Base-by-base conservation (phyloP, 2,113 vertebrate species). In the Crotalus helleri region DNA sequence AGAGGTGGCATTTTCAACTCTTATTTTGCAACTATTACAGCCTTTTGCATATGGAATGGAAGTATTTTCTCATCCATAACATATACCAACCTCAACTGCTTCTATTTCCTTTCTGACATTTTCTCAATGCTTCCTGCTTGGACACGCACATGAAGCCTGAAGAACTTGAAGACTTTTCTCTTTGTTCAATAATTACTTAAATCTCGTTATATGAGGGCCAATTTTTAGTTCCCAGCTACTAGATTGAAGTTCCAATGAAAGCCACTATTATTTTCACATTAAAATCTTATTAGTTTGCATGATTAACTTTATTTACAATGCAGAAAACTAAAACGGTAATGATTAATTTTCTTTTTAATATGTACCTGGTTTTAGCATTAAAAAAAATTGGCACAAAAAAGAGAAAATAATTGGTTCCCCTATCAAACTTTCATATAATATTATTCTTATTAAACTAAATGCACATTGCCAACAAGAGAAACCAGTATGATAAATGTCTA, bases 221-320 rank as follows among this genome's bases (percentile, higher is more conserved):
- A 13, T 88, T 94, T 91, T 92, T 92, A 95, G 92, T 95, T 92
- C 90, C 88, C 92, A 91, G 87, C 85, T 85, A 95, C 92, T 64
- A 93, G 93, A 90, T 26, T 2, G 58, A 89, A 94, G 92, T 92
- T 94, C 89, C 94, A 91, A 93, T 85, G 92, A 95, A 96, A 94
- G 85, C 88, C 58, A 92, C 12, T 96, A 95, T 94, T 96, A 95
- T 95, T 96, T 96, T 93, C 95, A 94, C 96, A 97, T 97, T 97
- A 96, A 97, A 97, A 96, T 96, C 94, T 0, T 96, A 96, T 97
- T 97, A 95, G 94, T 95, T 97, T 93, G 93, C 89, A 24, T 49
- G 90, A 96, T 96, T 97, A 96, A 94, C 94, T 94, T 94, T 91
- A 96, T 96, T 81, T 95, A 96, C 95, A 90, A 96, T 95, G 91